These are phyloP conservation scores for Dicaeum eximium DNA, from an alignment of 2,113 vertebrate species.

Conservation along the genomic window DNA sequence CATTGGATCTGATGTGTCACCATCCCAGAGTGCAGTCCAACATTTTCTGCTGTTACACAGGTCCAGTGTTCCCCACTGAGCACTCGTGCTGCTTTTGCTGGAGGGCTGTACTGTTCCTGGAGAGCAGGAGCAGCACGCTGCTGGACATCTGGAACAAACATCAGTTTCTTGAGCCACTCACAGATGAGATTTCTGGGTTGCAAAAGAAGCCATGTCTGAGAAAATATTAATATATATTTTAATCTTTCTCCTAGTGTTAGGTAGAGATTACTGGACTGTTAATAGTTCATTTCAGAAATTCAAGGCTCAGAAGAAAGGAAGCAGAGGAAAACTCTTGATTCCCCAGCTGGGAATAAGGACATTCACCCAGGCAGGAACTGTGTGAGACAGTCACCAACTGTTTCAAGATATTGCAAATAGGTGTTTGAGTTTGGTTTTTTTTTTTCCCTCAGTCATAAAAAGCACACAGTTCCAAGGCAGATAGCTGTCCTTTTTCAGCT, in stretches of 20 bases:
- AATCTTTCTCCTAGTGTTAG: background rate
- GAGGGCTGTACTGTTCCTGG: constrained; percentile 3
- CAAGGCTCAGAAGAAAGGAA: background rate
- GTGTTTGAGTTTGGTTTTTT: background rate
- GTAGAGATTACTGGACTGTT: background rate
- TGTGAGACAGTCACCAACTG: background rate
- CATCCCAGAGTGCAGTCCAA: background rate
- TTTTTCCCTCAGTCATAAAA: background rate
- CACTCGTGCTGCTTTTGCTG: accelerated
- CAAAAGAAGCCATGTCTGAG: background rate
- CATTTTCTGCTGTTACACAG: background rate
- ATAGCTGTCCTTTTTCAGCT: background rate
- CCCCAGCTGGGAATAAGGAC: background rate
- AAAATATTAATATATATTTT: background rate
- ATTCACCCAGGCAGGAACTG: background rate
- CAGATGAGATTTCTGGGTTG: background rate
- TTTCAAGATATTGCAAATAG: background rate
- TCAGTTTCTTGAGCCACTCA: background rate
- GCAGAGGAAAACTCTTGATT: background rate
- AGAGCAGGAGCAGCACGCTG: background rate
- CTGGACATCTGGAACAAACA: background rate
- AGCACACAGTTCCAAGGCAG: background rate
- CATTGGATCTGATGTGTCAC: background rate
- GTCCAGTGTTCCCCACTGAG: background rate
- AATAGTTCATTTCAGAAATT: background rate